phyloP scores from a whole-genome alignment of 2,888 invertebrate genomes.

The Brachyopa scutellaris region DNA sequence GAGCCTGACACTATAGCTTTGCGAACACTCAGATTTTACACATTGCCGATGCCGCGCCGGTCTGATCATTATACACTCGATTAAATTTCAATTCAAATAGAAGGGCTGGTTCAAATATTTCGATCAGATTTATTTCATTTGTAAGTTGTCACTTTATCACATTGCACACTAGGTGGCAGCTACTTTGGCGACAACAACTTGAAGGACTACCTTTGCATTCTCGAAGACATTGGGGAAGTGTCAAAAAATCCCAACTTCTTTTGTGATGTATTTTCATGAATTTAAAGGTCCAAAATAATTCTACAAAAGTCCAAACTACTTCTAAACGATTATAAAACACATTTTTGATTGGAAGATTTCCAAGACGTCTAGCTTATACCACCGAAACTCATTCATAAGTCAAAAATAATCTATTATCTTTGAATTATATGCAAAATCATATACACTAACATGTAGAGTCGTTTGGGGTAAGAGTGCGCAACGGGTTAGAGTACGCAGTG shows the following conservation, averaged over 20 bases:
- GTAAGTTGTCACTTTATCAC: conserved; percentile 23
- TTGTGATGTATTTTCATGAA: conserved; percentile 58
- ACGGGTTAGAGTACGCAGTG: too few relatives aligned
- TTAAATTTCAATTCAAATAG: too few relatives aligned
- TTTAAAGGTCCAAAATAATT: conserved; percentile 71
- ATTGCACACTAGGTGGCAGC: conserved; percentile 27
- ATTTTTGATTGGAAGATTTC: too few relatives aligned
- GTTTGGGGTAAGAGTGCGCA: too few relatives aligned
- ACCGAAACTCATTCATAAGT: too few relatives aligned
- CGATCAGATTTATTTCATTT: too few relatives aligned
- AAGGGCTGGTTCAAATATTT: too few relatives aligned
- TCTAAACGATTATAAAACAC: neutral
- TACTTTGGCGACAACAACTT: conserved; percentile 6
- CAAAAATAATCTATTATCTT: too few relatives aligned
- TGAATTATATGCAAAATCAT: too few relatives aligned
- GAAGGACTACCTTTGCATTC: conserved; percentile 5
- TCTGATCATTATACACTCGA: too few relatives aligned
- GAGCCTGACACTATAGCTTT: neutral
- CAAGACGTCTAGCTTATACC: too few relatives aligned
- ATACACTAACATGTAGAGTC: too few relatives aligned
- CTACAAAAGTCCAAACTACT: conserved; percentile 55
- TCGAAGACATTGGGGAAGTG: conserved; percentile 41
- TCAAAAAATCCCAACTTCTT: conserved; percentile 71
- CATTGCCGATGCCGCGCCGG: neutral
- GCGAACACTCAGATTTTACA: neutral